Evolutionary conservation across 2,113 vertebrate genomes (phyloP), one percentile per base, ranked within the genome.

Genomic region (Todiramphus chloris): DNA sequence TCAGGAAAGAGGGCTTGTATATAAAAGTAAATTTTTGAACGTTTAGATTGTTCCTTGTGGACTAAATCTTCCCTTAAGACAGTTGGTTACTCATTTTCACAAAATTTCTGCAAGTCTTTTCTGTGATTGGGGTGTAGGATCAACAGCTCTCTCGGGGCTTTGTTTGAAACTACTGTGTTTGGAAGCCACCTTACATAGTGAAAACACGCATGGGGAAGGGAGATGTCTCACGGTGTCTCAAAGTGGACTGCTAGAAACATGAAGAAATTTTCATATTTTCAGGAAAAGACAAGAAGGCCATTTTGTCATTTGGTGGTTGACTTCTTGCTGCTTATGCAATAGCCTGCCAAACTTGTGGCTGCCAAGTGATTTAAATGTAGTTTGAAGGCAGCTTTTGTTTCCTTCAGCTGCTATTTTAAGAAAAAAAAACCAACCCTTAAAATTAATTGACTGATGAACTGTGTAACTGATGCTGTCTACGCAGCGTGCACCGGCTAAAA

Each of bases 321-420:
- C 37, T 84, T 76, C 70, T 81, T 89, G 66, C 37, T 58, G 69
- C 74, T 89, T 73, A 43, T 79, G 79, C 89, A 87, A 37, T 11
- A 69, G n/a, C 10, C 62, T 84, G 48, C 76, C 53, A 60, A 72
- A 62, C 41, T 73, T 73, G 83, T 72, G 59, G 19, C 73, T 94
- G 84, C 64, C 0, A 1, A 92, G 50, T 76, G 53, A 91, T 90
- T 78, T 81, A 84, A 94, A 94, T 82, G 44, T 56, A 75, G 50
- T 84, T 94, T 95, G 92, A 93, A 94, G 74, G 73, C 62, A 78
- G 77, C 66, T 96, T 94, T 93, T 92, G 28, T 92, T 92, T 91
- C 66, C 41, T 96, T 87, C 50, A 67, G 18, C 62, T 63, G 66
- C 51, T 94, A 28, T 93, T 94, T 88, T 89, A 91, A 92, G 91